Evolutionary conservation across 2,797 vertebrate genomes (phyloP).

Genomic region (Huso huso): DNA sequence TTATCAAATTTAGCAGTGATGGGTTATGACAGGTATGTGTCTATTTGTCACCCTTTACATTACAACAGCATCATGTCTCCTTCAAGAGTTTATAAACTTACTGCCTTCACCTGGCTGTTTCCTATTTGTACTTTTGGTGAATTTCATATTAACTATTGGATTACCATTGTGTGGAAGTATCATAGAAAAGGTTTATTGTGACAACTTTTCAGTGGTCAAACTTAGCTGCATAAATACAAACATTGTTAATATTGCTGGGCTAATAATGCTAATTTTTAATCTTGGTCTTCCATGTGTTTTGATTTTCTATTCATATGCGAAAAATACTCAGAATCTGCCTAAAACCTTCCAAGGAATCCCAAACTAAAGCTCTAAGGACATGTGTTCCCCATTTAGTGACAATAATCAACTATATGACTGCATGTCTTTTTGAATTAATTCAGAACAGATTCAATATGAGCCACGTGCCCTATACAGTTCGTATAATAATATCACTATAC

Average conservation of each 20-base stretch:
- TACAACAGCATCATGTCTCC: slow-evolving; percentile 12
- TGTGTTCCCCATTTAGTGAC: slow-evolving; percentile 7
- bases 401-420: background rate
- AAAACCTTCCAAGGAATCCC: background rate
- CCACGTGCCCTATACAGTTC: background rate
- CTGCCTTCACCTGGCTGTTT: slow-evolving; percentile 10
- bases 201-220: slow-evolving; percentile 3
- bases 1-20: slow-evolving; percentile 16
- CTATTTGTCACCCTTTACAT: slow-evolving; percentile 14
- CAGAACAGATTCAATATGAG: slow-evolving; percentile 3
- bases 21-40: slow-evolving; percentile 16
- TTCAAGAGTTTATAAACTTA: slow-evolving; percentile 5
- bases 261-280: no score
- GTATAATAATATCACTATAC: background rate
- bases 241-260: background rate
- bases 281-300: no score
- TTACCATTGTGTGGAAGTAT: slow-evolving; percentile 1
- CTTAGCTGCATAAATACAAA: background rate
- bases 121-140: slow-evolving; percentile 8
- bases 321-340: background rate
- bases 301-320: no score
- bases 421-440: background rate
- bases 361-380: background rate
- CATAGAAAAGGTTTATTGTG: slow-evolving; percentile 1
- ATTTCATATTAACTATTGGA: slow-evolving; percentile 5